phyloP scores from a whole-genome alignment of 2,113 vertebrate species.

The Centropus bengalensis region DNA sequence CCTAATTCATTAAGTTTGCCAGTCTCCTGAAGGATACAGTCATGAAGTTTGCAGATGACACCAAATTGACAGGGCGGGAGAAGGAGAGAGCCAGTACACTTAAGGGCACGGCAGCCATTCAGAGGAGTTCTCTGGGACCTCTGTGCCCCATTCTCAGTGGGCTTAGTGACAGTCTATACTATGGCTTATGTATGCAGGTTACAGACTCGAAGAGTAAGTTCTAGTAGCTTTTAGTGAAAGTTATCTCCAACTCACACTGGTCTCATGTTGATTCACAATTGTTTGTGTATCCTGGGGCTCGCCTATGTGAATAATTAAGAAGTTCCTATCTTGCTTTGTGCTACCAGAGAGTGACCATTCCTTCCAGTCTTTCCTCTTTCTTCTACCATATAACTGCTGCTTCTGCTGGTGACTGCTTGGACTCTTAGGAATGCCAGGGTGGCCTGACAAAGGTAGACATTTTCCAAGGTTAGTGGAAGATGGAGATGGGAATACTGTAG shows the following conservation, averaged over 20 bases:
- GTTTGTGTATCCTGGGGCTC: not conserved
- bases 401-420: not conserved
- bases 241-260: not conserved
- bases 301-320: not conserved
- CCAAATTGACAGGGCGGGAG: not conserved
- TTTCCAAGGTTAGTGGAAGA: not conserved
- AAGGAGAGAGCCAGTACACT: not conserved
- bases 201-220: not conserved
- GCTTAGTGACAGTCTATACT: not conserved
- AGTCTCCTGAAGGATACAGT: not conserved
- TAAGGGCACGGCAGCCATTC: not conserved
- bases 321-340: not conserved
- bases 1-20: not conserved
- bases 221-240: not conserved
- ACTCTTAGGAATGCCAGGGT: not conserved
- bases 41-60: not conserved
- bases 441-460: not conserved
- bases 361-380: not conserved
- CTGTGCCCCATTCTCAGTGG: not conserved
- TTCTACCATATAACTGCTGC: not conserved
- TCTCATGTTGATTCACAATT: not conserved
- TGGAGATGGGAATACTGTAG: not conserved
- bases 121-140: not conserved
- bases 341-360: not conserved
- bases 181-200: not conserved